Conservation (phyloP, 1,140 invertebrate species). For the Caenorhabditis elegans region WBcel235 BX284602.5:11977501-11978000, state of each 20-base stretch:
- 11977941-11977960: too few relatives aligned
- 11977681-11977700: too few relatives aligned
- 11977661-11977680: background rate
- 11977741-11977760: background rate
- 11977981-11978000: too few relatives aligned
- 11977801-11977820: background rate
- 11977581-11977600: background rate
- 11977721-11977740: background rate
- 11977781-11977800: background rate
- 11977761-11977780: background rate
- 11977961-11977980: too few relatives aligned
- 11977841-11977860: conserved; percentile 23
- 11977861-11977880: background rate
- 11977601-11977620: conserved; percentile 17
- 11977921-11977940: background rate
- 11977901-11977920: background rate
- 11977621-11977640: background rate
- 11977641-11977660: background rate
- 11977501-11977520: too few relatives aligned
- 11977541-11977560: too few relatives aligned
- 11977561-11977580: background rate
- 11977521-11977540: background rate
- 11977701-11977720: background rate
- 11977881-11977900: background rate
- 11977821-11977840: too few relatives aligned